These are phyloP conservation scores for Pilophorus perplexus DNA, from an alignment of 2,888 invertebrate species.

Conservation along the genomic window DNA sequence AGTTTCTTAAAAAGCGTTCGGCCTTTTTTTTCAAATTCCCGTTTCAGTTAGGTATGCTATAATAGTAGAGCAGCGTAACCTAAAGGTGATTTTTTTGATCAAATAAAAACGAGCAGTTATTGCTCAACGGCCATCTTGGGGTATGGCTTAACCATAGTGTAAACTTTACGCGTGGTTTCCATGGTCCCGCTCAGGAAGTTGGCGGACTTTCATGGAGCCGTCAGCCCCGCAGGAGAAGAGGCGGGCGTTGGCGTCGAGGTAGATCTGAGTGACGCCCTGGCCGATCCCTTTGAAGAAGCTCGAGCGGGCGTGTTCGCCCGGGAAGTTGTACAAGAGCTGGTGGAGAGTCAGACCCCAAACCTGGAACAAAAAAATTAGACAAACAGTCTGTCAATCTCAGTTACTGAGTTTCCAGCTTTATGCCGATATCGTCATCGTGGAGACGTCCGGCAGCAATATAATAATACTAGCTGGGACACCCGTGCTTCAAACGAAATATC, in stretches of 20 bases:
- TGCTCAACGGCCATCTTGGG: background rate
- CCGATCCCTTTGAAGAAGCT: constrained; percentile 97
- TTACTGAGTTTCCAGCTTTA: too few relatives aligned
- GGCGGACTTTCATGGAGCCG: constrained; percentile 83
- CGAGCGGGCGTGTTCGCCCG: constrained; percentile 91
- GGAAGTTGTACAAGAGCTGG: constrained; percentile 80
- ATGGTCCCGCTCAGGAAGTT: constrained; percentile 45
- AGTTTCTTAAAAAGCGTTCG: background rate
- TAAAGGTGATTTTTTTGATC: background rate
- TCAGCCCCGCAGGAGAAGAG: constrained; percentile 98
- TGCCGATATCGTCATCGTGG: too few relatives aligned
- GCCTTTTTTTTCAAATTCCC: background rate
- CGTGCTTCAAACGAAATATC: too few relatives aligned
- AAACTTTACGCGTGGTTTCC: constrained; percentile 21
- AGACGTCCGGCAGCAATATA: too few relatives aligned
- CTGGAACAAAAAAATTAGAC: constrained; percentile 61
- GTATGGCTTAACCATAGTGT: background rate
- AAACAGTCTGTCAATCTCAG: too few relatives aligned
- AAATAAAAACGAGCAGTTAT: background rate
- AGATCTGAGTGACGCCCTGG: constrained; percentile 93
- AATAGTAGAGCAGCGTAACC: constrained; percentile 7
- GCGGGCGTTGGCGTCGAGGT: constrained; percentile 83
- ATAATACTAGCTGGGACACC: too few relatives aligned
- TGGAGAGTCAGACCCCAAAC: constrained; percentile 88
- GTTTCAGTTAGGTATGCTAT: too few relatives aligned